phyloP scores from a whole-genome alignment of 1,140 invertebrate genomes.

The Armadillidium nasatum region DNA sequence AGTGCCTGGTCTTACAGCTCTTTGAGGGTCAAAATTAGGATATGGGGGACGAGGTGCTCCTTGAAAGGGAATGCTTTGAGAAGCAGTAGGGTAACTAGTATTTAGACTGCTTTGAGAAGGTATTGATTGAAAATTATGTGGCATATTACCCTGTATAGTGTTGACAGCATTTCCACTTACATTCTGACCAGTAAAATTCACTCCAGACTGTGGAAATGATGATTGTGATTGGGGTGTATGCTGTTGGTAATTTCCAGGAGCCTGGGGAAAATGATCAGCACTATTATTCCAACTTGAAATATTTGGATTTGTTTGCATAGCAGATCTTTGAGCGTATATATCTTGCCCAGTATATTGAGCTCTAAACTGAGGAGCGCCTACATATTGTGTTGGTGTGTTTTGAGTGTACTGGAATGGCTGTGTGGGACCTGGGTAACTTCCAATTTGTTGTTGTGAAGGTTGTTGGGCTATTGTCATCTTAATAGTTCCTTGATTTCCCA shows the following conservation, averaged over 20 bases:
- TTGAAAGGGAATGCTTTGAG: conserved; percentile 36
- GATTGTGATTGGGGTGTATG: conserved; percentile 18
- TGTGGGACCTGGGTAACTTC: neutral
- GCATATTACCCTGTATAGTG: conserved; percentile 40
- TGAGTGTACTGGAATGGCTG: neutral
- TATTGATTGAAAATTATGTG: conserved; percentile 41
- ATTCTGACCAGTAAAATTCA: conserved; percentile 26
- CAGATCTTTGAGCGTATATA: conserved; percentile 32
- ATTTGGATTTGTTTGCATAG: conserved; percentile 20
- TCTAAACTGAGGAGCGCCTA: conserved; percentile 31
- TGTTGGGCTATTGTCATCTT: neutral
- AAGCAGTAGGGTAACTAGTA: conserved; percentile 36
- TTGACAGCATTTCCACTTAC: conserved; percentile 4
- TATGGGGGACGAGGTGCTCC: conserved; percentile 36
- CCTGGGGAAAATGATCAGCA: conserved; percentile 32
- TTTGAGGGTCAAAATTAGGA: conserved; percentile 41
- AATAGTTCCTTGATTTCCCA: neutral
- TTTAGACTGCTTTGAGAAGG: conserved; percentile 31
- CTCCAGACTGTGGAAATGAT: conserved; percentile 26
- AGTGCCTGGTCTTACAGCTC: conserved; percentile 37
- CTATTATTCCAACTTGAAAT: conserved; percentile 16
- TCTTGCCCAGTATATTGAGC: conserved; percentile 33
- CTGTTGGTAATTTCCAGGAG: conserved; percentile 31
- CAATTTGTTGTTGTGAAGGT: neutral
- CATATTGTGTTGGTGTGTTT: conserved; percentile 24